Conservation (phyloP, 2,888 invertebrate species). For the Platycheirus rosarum region DNA sequence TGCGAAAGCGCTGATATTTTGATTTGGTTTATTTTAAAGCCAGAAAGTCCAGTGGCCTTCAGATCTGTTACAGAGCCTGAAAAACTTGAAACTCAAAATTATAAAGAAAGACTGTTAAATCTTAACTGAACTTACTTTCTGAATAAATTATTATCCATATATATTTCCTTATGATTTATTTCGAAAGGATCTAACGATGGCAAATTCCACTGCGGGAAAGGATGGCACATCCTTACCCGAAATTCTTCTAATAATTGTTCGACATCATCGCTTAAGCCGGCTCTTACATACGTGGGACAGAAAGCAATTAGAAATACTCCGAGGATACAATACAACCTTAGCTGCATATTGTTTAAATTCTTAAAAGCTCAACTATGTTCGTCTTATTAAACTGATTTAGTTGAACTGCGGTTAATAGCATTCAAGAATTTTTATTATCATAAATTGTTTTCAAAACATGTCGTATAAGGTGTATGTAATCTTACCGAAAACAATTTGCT, state of each 20-base stretch:
- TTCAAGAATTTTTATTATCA: too few species aligned
- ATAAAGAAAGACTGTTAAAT: neutral
- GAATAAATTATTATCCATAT: constrained; percentile 55
- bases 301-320: constrained; percentile 7
- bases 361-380: too few species aligned
- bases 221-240: constrained; percentile 79
- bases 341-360: constrained; percentile 29
- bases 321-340: neutral
- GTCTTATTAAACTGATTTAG: too few species aligned
- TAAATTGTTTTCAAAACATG: too few species aligned
- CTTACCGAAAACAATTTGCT: too few species aligned
- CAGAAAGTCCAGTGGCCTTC: constrained; percentile 34
- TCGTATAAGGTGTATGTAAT: too few species aligned
- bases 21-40: constrained; percentile 51
- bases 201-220: constrained; percentile 78
- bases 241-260: constrained; percentile 77
- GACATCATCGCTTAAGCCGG: constrained; percentile 75
- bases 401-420: too few species aligned
- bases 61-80: constrained; percentile 57
- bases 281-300: neutral
- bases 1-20: constrained; percentile 32
- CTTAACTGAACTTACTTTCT: constrained; percentile 41
- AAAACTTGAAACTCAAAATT: constrained; percentile 37
- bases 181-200: constrained; percentile 79
- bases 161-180: constrained; percentile 28